Evolutionary conservation across 2,888 invertebrate genomes (phyloP).

Genomic region (Synergus umbraculus): DNA sequence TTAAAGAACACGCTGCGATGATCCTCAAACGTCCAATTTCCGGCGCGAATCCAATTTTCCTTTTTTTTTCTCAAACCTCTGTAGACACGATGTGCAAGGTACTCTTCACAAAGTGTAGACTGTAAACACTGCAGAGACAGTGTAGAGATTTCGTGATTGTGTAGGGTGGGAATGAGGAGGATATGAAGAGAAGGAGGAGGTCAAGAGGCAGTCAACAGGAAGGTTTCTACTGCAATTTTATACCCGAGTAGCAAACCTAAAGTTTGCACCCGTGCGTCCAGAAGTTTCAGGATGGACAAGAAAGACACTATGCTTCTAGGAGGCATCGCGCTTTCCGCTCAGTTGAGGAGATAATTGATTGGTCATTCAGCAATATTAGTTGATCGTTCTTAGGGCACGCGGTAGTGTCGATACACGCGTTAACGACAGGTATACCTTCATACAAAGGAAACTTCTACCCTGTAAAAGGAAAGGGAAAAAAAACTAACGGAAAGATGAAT

Average conservation of each 20-base stretch:
- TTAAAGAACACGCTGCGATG: slow-evolving; percentile 60
- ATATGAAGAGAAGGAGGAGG: slow-evolving; percentile 22
- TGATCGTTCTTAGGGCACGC: slow-evolving; percentile 51
- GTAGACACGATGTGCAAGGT: slow-evolving; percentile 44
- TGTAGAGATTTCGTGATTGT: not conserved
- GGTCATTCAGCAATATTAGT: slow-evolving; percentile 65
- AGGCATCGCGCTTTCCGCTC: slow-evolving; percentile 65
- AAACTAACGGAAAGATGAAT: no score
- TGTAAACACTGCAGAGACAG: not conserved
- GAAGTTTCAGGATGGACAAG: slow-evolving; percentile 52
- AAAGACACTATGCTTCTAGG: slow-evolving; percentile 50
- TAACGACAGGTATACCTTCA: slow-evolving; percentile 43
- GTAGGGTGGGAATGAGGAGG: not conserved
- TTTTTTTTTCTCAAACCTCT: slow-evolving; percentile 52
- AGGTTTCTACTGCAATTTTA: slow-evolving; percentile 60
- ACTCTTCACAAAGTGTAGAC: slow-evolving; percentile 49
- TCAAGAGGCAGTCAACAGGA: slow-evolving; percentile 9
- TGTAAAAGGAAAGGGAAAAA: not conserved
- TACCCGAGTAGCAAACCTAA: slow-evolving; percentile 61
- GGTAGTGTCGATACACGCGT: slow-evolving; percentile 47
- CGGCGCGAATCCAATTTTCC: slow-evolving; percentile 47
- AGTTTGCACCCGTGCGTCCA: slow-evolving; percentile 49
- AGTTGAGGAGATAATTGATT: slow-evolving; percentile 73
- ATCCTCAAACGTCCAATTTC: slow-evolving; percentile 55
- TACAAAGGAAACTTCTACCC: slow-evolving; percentile 21